Evolutionary conservation across 2,113 vertebrate genomes (phyloP).

Genomic region (Colistium nudipinnis): DNA sequence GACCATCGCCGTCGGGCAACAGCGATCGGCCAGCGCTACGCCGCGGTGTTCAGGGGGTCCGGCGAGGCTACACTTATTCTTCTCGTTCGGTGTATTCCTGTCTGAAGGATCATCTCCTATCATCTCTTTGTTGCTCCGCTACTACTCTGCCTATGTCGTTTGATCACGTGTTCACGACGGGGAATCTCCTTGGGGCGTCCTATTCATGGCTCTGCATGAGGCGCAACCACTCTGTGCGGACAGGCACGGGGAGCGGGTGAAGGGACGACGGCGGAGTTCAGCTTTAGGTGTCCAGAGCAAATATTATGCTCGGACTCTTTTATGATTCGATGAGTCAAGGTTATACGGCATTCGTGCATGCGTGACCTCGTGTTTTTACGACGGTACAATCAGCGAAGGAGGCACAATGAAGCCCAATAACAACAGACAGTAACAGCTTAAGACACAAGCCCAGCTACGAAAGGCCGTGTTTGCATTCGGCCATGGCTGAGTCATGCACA

Average conservation of each 20-base stretch:
- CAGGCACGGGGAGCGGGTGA: constrained; percentile 33
- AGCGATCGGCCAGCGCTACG: background rate
- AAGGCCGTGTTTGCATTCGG: background rate
- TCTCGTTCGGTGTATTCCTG: background rate
- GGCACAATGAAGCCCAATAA: background rate
- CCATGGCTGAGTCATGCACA: background rate
- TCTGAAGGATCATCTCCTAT: background rate
- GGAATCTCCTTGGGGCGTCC: constrained; percentile 13
- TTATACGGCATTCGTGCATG: constrained; percentile 11
- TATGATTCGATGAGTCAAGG: constrained; percentile 28
- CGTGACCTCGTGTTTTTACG: too few species aligned
- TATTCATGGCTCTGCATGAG: constrained; percentile 7
- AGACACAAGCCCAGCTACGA: background rate
- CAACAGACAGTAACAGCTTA: constrained; percentile 4
- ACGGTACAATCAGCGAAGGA: constrained; percentile 21
- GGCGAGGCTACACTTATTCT: constrained; percentile 24
- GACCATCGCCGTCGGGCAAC: constrained; percentile 3
- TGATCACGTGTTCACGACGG: too few species aligned
- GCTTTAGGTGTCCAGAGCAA: constrained; percentile 4
- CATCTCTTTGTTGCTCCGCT: background rate
- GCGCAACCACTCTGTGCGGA: constrained; percentile 32
- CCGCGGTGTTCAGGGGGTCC: constrained; percentile 22
- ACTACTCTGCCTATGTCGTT: background rate
- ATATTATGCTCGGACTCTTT: constrained; percentile 41
- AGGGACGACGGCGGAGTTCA: constrained; percentile 9